A percentile compares a stretch with the other conserved stretches of the same genome.
phyloP scores from a whole-genome alignment of 2,888 invertebrate genomes.

The Diarsia brunnea region DNA sequence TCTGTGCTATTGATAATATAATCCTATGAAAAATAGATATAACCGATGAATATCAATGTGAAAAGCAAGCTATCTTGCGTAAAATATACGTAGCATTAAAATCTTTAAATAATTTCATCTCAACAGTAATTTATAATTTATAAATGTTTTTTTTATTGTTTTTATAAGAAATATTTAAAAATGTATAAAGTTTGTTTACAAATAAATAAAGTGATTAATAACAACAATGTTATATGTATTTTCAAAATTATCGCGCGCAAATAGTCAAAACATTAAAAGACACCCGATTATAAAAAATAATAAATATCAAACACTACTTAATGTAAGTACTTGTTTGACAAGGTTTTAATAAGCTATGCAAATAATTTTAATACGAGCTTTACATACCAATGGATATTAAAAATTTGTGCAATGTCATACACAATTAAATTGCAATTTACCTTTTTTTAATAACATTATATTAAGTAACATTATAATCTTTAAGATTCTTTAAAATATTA shows the following conservation, averaged over 20 bases:
- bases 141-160: too few species aligned
- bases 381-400: slow-evolving; percentile 62
- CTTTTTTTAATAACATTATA: slow-evolving; percentile 64
- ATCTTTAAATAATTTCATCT: slow-evolving; percentile 13
- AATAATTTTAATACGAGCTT: slow-evolving; percentile 61
- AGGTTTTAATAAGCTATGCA: slow-evolving; percentile 63
- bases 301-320: slow-evolving; percentile 75
- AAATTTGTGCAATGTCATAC: slow-evolving; percentile 77
- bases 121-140: too few species aligned
- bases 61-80: background rate
- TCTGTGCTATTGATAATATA: too few species aligned
- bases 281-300: slow-evolving; percentile 49
- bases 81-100: background rate
- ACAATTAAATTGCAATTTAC: slow-evolving; percentile 70
- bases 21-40: background rate
- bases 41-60: background rate
- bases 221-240: slow-evolving; percentile 17
- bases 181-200: too few species aligned
- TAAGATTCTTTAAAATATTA: slow-evolving; percentile 65
- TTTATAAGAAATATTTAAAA: too few species aligned
- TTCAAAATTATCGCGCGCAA: slow-evolving; percentile 36
- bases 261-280: slow-evolving; percentile 37
- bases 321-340: slow-evolving; percentile 79
- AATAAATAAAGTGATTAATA: too few species aligned
- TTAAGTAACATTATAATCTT: slow-evolving; percentile 73